phyloP scores from a whole-genome alignment of 2,797 vertebrate genomes.

The Pseudochirops corinnae region DNA sequence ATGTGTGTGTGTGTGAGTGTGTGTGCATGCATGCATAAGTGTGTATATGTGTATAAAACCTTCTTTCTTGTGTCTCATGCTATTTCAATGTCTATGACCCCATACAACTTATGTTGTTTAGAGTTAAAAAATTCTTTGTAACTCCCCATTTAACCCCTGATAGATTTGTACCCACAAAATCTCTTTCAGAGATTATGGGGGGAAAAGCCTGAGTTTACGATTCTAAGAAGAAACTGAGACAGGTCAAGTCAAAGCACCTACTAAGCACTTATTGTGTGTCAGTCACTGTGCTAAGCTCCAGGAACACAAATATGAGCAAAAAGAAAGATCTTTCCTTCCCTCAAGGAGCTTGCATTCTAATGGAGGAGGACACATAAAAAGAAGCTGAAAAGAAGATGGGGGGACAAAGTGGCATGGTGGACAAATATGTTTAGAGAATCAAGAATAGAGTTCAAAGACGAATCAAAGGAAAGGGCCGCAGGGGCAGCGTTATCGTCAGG shows the following conservation, averaged over 20 bases:
- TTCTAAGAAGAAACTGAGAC: background rate
- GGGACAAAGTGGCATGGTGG: background rate
- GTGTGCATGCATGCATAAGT: too few species aligned
- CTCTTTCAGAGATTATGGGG: background rate
- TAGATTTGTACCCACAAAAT: background rate
- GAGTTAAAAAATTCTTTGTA: background rate
- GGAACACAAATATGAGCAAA: background rate
- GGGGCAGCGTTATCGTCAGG: background rate
- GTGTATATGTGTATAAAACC: too few species aligned
- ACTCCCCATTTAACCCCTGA: background rate
- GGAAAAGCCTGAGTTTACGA: background rate
- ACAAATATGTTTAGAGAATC: background rate
- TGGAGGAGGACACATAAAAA: background rate
- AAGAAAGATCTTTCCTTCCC: background rate
- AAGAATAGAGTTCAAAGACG: background rate
- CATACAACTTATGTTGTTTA: background rate
- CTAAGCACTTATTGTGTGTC: background rate
- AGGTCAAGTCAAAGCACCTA: background rate
- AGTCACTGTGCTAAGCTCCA: background rate
- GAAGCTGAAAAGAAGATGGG: background rate
- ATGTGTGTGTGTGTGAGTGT: too few species aligned
- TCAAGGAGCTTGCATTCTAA: background rate
- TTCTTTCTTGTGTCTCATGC: background rate
- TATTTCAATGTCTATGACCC: background rate
- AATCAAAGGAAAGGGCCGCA: background rate